These are phyloP conservation scores for Dromaius novaehollandiae DNA, from an alignment of 2,113 vertebrate genomes.

Conservation along the genomic window DNA sequence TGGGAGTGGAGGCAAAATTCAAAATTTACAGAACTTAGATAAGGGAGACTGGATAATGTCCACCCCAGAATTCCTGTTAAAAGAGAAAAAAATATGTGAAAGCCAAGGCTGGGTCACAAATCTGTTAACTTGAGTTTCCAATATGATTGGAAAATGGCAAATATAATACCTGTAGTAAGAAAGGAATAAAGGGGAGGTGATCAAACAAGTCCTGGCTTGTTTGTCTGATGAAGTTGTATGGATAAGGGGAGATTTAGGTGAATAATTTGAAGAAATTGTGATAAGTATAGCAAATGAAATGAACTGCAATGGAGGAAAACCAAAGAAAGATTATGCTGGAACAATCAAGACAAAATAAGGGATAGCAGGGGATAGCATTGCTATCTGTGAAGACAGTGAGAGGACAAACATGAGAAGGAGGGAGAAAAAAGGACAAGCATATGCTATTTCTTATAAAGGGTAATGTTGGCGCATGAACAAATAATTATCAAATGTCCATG, in stretches of 20 bases:
- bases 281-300: background rate
- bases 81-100: background rate
- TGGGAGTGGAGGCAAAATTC: background rate
- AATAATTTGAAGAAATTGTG: background rate
- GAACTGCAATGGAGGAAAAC: background rate
- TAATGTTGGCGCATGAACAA: background rate
- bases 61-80: background rate
- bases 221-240: background rate
- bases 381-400: background rate
- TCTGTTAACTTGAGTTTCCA: background rate
- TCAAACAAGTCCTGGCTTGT: background rate
- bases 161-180: background rate
- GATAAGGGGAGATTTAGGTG: background rate
- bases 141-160: background rate
- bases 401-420: background rate
- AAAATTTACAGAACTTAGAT: background rate
- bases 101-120: fast-evolving
- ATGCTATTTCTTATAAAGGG: background rate
- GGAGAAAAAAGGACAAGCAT: background rate
- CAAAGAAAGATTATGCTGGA: background rate
- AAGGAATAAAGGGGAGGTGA: background rate
- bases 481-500: background rate
- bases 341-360: background rate
- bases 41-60: background rate
- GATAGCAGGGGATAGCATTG: background rate